phyloP scores from a whole-genome alignment of 2,888 invertebrate species.

The Hymenopus coronatus region DNA sequence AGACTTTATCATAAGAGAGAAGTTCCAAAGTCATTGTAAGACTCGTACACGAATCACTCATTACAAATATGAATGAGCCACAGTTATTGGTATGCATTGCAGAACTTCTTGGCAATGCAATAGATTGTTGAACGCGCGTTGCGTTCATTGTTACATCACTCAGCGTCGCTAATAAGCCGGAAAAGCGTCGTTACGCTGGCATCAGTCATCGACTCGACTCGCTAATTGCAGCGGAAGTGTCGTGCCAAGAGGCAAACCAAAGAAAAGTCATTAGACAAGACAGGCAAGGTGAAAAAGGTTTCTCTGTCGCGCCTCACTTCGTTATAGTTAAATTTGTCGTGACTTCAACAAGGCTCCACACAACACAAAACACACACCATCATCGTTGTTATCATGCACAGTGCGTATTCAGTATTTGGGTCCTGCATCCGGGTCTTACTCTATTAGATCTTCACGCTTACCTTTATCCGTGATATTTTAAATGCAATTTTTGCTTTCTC shows the following conservation, averaged over 20 bases:
- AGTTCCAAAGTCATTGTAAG: too few species aligned
- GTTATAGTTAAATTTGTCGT: conserved; percentile 9
- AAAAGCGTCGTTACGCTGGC: neutral
- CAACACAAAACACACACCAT: too few species aligned
- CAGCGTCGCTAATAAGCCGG: neutral
- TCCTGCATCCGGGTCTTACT: too few species aligned
- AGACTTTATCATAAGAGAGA: too few species aligned
- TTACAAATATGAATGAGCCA: neutral
- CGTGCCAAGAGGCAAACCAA: neutral
- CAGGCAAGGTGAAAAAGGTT: neutral
- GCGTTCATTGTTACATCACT: neutral
- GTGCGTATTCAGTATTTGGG: too few species aligned
- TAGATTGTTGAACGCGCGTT: neutral
- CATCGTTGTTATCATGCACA: too few species aligned
- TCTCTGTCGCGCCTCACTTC: neutral
- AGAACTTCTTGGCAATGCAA: neutral
- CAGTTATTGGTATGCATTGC: neutral
- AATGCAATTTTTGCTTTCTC: too few species aligned
- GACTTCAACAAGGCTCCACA: neutral
- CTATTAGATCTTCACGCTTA: too few species aligned
- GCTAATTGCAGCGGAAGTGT: neutral
- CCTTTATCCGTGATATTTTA: too few species aligned
- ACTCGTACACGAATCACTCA: too few species aligned
- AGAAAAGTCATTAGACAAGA: neutral
- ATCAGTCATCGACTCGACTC: neutral